A percentile compares a stretch with the other conserved stretches of the same genome.
phyloP scores from a whole-genome alignment of 1,140 invertebrate genomes.

The Teleogryllus occipitalis region DNA sequence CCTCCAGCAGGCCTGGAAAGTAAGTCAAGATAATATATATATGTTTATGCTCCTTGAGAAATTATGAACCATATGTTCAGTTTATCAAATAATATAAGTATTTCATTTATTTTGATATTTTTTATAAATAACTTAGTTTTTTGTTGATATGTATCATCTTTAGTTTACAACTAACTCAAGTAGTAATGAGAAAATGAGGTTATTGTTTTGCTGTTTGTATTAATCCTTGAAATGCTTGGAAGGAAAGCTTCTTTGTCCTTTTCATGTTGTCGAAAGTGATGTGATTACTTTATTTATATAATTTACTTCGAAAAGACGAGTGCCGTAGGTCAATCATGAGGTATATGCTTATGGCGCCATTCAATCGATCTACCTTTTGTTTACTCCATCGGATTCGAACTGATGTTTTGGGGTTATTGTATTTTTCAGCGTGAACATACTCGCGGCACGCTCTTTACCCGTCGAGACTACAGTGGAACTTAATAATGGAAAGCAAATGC shows the following conservation, averaged over 20 bases:
- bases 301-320: too few relatives aligned
- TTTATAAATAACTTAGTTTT: neutral
- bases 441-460: neutral
- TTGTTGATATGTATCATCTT: neutral
- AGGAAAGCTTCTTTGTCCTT: neutral
- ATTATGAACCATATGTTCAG: too few relatives aligned
- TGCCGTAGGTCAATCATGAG: neutral
- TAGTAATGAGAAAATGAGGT: neutral
- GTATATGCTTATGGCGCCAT: neutral
- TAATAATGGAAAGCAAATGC: slow-evolving; percentile 31
- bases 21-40: neutral
- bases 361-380: neutral
- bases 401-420: neutral
- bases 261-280: neutral
- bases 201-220: slow-evolving; percentile 5
- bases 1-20: slow-evolving; percentile 1
- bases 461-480: neutral
- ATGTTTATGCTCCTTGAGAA: too few relatives aligned
- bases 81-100: neutral
- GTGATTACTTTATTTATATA: neutral
- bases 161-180: neutral
- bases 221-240: neutral
- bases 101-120: neutral
- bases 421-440: neutral
- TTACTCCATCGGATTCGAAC: neutral